Evolutionary conservation across 1,140 invertebrate species (phyloP).

Genomic region (Hyposmocoma kahamanoa): DNA sequence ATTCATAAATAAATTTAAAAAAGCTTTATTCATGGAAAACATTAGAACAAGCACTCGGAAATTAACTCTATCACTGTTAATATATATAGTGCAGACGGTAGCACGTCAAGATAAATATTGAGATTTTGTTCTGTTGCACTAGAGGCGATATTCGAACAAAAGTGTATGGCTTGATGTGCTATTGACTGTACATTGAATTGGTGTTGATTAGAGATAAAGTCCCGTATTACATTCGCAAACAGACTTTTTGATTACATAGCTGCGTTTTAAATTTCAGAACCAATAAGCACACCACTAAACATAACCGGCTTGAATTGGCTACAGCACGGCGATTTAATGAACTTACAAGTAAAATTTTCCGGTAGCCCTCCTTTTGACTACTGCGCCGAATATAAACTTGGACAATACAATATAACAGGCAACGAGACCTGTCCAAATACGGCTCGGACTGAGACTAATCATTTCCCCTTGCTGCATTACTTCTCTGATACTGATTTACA

Average conservation of each 20-base stretch:
- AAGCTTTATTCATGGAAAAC: no score
- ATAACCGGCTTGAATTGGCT: conserved; percentile 85
- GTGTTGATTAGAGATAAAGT: no score
- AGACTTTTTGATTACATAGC: no score
- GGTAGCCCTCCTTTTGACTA: conserved; percentile 81
- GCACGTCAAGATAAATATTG: no score
- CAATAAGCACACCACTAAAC: conserved; percentile 76
- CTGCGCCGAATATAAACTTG: conserved; percentile 77
- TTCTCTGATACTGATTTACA: conserved; percentile 79
- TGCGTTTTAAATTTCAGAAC: conserved; percentile 75
- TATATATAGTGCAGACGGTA: no score
- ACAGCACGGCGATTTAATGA: conserved; percentile 84
- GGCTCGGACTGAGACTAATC: conserved; percentile 66
- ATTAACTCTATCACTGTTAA: no score
- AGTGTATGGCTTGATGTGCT: no score
- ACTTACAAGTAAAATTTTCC: conserved; percentile 80
- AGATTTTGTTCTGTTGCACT: no score
- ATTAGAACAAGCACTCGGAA: no score
- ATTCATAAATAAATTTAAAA: no score
- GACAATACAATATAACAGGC: conserved; percentile 84
- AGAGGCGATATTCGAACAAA: no score
- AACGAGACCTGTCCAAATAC: conserved; percentile 80
- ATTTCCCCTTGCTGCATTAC: conserved; percentile 79
- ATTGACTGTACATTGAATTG: no score
- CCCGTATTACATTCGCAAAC: conserved; percentile 1